A percentile compares a stretch with the other conserved stretches of the same genome.
Conservation (phyloP, 2,797 vertebrate genomes). For the Sebastes kiyomatsui region DNA sequence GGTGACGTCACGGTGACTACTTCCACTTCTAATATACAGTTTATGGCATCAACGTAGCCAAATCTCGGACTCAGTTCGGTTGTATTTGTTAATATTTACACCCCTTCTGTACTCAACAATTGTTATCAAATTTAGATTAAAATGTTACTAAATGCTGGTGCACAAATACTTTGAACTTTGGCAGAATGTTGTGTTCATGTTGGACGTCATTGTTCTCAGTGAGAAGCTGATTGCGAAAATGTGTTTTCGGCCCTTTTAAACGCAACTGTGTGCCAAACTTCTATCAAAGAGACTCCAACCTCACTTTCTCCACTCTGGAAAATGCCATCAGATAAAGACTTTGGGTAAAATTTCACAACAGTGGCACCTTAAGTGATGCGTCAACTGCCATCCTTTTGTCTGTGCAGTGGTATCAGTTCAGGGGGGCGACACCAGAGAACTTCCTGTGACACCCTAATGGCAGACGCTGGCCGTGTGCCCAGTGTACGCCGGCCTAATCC, state of each 20-base stretch:
- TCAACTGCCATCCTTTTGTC: conserved; percentile 53
- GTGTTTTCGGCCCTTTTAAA: neutral
- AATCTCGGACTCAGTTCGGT: neutral
- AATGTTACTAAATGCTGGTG: neutral
- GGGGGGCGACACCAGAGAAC: conserved; percentile 35
- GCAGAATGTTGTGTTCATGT: neutral
- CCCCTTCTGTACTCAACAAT: neutral
- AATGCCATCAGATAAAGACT: conserved; percentile 34
- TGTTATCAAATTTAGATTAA: neutral
- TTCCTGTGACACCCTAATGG: conserved; percentile 53
- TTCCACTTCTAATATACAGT: no score
- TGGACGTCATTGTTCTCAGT: neutral
- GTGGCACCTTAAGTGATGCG: conserved; percentile 41
- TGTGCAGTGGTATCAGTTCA: conserved; percentile 33
- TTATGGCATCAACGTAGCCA: neutral
- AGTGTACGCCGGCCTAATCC: conserved; percentile 3
- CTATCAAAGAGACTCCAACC: neutral
- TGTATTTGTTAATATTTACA: neutral
- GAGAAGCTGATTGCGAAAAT: neutral
- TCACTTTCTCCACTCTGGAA: conserved; percentile 35
- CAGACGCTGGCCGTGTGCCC: conserved; percentile 18
- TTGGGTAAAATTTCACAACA: conserved; percentile 39
- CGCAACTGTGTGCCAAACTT: neutral
- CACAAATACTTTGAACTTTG: neutral
- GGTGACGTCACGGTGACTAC: no score